Conservation (phyloP, 2,888 invertebrate species). For the Caenorhabditis japonica region DNA sequence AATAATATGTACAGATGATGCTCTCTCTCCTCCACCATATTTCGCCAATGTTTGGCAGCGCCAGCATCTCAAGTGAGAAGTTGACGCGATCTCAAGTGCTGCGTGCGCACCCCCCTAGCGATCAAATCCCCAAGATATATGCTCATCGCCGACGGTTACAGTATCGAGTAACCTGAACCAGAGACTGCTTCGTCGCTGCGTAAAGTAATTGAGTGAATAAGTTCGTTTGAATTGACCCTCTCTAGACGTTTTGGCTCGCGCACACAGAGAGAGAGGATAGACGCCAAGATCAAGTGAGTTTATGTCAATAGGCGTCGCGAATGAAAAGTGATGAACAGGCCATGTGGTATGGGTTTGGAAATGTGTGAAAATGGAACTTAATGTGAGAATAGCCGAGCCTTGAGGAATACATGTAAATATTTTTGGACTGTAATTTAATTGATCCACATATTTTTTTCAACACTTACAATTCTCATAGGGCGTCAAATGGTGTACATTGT, state of each 20-base stretch:
- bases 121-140: not conserved
- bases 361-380: too few relatives aligned
- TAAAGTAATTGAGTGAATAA: too few relatives aligned
- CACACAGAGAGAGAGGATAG: too few relatives aligned
- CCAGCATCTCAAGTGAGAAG: conserved; percentile 51
- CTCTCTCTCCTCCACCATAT: conserved; percentile 5
- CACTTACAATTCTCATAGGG: too few relatives aligned
- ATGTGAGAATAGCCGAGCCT: too few relatives aligned
- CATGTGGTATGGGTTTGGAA: too few relatives aligned
- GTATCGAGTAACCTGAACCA: conserved; percentile 13
- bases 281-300: conserved; percentile 37
- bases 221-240: conserved; percentile 20
- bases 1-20: not conserved
- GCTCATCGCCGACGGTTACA: conserved; percentile 33
- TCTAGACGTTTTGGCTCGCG: conserved; percentile 32
- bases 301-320: conserved; percentile 50
- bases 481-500: too few relatives aligned
- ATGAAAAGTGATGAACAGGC: too few relatives aligned
- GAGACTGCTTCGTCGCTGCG: not conserved
- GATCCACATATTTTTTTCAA: too few relatives aligned
- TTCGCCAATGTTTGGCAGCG: conserved; percentile 36
- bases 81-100: conserved; percentile 51
- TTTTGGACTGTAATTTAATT: too few relatives aligned
- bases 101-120: too few relatives aligned
- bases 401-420: too few relatives aligned